Base-by-base conservation (phyloP, 2,888 invertebrate genomes). In the Ctena decussata region DNA sequence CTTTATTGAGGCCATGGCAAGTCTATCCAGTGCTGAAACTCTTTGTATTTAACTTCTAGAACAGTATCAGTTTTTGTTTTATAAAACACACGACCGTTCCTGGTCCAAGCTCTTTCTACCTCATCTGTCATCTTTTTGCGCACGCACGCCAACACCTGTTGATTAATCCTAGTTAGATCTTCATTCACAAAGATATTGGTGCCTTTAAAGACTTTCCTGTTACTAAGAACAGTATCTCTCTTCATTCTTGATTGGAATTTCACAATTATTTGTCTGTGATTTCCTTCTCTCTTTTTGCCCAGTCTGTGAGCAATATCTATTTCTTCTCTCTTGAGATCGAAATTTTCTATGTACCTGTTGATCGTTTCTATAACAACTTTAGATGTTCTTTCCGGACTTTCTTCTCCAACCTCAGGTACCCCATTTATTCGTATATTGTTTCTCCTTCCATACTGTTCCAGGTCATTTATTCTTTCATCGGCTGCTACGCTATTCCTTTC, bases 351-450 rank as follows among this genome's bases (percentile, higher is more conserved):
- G 5, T 6, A 18, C 5, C 24, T n/a, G 53, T 53, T 53, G 11
- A 53, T 8, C n/a, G 6, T 53, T 3, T 53, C 21, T n/a, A 53
- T n/a, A 12, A 53, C 53, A 18, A 18, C 21, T 18, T 21, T 18
- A 53, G 53, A n/a, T 15, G 53, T 53, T 6, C 3, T n/a, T 21
- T 53, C 53, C n/a, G 53, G 11, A n/a, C 11, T 53, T 21, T 53
- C 53, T 53, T n/a, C 24, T 53, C n/a, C n/a, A n/a, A 5, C 24
- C 37, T 70, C 70, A 5, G 24, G 35, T 11, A 70, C 32, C 15
- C 72, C 72, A 46, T 27, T 72, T 44, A 72, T 72, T 41, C 72
- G 5, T 5, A 72, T 24, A 72, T 72, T 72, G 27, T 44, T 72
- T 32, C 27, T n/a, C 30, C 72, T 41, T 12, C 35, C 30, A 32